These are phyloP conservation scores for Eupsilia transversa DNA, from an alignment of 2,888 invertebrate genomes.

Conservation along the genomic window DNA sequence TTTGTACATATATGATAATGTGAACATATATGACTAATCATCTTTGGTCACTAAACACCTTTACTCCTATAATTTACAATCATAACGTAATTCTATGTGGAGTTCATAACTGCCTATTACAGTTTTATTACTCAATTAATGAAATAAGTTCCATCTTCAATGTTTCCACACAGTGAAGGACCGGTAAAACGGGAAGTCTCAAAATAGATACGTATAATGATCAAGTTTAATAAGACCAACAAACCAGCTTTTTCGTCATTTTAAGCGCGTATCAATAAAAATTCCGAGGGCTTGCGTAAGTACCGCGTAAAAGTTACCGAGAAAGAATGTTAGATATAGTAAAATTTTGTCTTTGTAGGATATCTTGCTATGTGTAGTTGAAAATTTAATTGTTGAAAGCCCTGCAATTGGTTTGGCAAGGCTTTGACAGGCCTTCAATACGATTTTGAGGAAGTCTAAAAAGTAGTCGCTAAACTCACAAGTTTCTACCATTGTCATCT, in stretches of 20 bases:
- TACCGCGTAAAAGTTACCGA: slow-evolving; percentile 46
- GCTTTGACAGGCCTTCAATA: slow-evolving; percentile 1
- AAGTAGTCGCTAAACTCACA: not conserved
- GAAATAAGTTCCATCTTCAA: slow-evolving; percentile 55
- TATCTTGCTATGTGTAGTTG: slow-evolving; percentile 13
- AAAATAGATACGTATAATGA: slow-evolving; percentile 54
- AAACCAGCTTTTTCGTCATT: slow-evolving; percentile 65
- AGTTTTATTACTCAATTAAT: slow-evolving; percentile 29
- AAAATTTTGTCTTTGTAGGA: slow-evolving; percentile 6
- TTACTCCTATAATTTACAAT: slow-evolving; percentile 18
- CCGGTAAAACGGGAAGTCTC: slow-evolving; percentile 55
- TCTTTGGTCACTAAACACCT: slow-evolving; percentile 7
- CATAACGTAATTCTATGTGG: slow-evolving; percentile 15
- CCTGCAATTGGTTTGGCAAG: slow-evolving; percentile 4
- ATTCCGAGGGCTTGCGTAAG: slow-evolving; percentile 64
- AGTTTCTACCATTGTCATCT: slow-evolving; percentile 7
- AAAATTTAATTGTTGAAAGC: slow-evolving; percentile 1
- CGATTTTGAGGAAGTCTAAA: slow-evolving; percentile 5
- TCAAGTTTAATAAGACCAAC: slow-evolving; percentile 53
- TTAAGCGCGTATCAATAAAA: slow-evolving; percentile 65
- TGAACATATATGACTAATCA: slow-evolving; percentile 6
- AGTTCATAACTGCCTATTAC: slow-evolving; percentile 21
- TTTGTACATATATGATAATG: not conserved
- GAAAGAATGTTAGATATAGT: slow-evolving; percentile 43
- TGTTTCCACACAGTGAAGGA: slow-evolving; percentile 21